Evolutionary conservation across 2,113 vertebrate genomes (phyloP).

Genomic region (Kryptolebias marmoratus): DNA sequence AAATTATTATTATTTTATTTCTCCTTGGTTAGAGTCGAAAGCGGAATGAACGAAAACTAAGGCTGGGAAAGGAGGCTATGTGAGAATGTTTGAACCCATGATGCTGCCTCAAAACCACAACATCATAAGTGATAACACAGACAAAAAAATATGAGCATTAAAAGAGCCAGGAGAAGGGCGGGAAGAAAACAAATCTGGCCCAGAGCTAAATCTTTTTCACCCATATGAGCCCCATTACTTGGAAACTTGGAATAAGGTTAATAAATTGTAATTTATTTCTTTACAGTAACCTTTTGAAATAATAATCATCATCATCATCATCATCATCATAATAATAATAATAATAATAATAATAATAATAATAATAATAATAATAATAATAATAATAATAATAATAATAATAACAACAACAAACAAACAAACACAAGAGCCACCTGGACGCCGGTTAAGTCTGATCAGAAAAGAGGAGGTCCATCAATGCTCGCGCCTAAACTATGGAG

Average conservation of each 20-base stretch:
- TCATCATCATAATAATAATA: too few relatives aligned
- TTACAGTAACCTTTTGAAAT: neutral
- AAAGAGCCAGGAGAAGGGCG: constrained; percentile 27
- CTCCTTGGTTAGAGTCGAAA: neutral
- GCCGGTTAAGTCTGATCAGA: constrained; percentile 38
- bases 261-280: neutral
- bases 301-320: neutral
- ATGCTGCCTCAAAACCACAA: constrained; percentile 18
- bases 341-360: constrained; percentile 36
- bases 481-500: constrained; percentile 65
- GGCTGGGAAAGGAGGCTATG: constrained; percentile 37
- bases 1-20: neutral
- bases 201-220: constrained; percentile 13
- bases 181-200: neutral
- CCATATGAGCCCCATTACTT: constrained; percentile 10
- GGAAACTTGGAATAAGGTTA: neutral
- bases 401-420: neutral
- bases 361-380: constrained; percentile 36
- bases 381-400: constrained; percentile 12
- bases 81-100: constrained; percentile 39
- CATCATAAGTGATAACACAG: constrained; percentile 37
- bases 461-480: constrained; percentile 55
- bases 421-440: constrained; percentile 33
- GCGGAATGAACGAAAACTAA: neutral
- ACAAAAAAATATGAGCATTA: constrained; percentile 32